Evolutionary conservation across 2,888 invertebrate genomes (phyloP).

Genomic region (Antitype chi): DNA sequence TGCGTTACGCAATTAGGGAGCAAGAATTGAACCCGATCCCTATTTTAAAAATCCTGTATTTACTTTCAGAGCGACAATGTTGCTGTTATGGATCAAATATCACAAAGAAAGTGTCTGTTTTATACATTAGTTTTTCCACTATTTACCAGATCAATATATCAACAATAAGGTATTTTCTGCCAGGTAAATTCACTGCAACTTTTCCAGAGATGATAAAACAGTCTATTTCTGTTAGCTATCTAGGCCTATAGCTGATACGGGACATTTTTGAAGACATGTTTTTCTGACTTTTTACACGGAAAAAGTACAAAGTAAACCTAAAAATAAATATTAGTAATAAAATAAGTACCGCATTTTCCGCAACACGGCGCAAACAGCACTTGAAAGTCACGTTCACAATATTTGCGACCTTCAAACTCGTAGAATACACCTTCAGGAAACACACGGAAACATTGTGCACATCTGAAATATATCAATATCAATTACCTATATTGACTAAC

Average conservation of each 20-base stretch:
- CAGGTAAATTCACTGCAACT: neutral
- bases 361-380: slow-evolving; percentile 98
- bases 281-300: neutral
- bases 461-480: slow-evolving; percentile 89
- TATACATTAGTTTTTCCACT: neutral
- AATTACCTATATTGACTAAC: neutral
- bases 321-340: slow-evolving; percentile 42
- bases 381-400: slow-evolving; percentile 99
- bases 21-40: too few relatives aligned
- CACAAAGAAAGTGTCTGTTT: neutral
- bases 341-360: slow-evolving; percentile 93
- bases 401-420: slow-evolving; percentile 99
- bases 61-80: neutral
- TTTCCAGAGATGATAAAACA: neutral
- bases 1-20: too few relatives aligned
- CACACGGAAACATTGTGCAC: slow-evolving; percentile 99
- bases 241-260: neutral
- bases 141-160: neutral
- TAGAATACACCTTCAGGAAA: slow-evolving; percentile 99
- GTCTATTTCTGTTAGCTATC: neutral
- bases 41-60: too few relatives aligned
- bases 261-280: neutral
- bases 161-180: neutral
- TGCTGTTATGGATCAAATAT: neutral
- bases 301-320: neutral